Base-by-base conservation (phyloP, 2,888 invertebrate genomes). In the Platynereis dumerilii region DNA sequence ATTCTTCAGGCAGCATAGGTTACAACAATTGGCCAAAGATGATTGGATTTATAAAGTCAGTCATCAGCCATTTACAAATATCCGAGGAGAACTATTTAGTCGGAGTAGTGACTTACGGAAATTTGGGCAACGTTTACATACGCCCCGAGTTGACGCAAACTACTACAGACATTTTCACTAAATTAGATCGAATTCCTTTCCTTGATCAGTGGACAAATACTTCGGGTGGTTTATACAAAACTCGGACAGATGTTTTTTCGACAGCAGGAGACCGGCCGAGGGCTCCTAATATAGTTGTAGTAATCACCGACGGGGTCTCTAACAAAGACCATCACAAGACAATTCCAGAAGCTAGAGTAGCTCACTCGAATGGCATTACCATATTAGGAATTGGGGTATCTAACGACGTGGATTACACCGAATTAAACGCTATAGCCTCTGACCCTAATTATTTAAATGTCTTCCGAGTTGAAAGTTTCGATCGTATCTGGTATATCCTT, bases 241-340 rank as follows among this genome's bases (percentile, higher is more conserved):
- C 53, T 20, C 53, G 27, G 22, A 20, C 42, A 17, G 44, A 64
- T 22, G 28, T 64, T 7, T 55, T 39, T 42, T 17, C 22, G 2
- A 26, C 39, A 2, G 15, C 24, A n/a, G 64, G 59, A 3, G 53
- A 44, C 22, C 1, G 58, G 1, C 27, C 26, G 24, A 22, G 29
- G 3, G 52, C 53, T 1, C 24, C 45, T 27, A 55, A 52, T 24
- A 42, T 64, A 7, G 59, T 42, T 44, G 27, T 64, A 17, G 26
- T 64, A 44, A 53, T 64, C 29, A 64, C 64, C 7, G 64, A 64
- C 55, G 64, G 64, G 1, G 55, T 59, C 26, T 64, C 64, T 20
- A 64, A 64, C 45, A 17, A 53, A 15, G 64, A 64, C 48, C 39
- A 53, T 3, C 44, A 27, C 12, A 24, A 42, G 29, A 64, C 64